phyloP scores from a whole-genome alignment of 2,888 invertebrate genomes.

The Nomada fabriciana region DNA sequence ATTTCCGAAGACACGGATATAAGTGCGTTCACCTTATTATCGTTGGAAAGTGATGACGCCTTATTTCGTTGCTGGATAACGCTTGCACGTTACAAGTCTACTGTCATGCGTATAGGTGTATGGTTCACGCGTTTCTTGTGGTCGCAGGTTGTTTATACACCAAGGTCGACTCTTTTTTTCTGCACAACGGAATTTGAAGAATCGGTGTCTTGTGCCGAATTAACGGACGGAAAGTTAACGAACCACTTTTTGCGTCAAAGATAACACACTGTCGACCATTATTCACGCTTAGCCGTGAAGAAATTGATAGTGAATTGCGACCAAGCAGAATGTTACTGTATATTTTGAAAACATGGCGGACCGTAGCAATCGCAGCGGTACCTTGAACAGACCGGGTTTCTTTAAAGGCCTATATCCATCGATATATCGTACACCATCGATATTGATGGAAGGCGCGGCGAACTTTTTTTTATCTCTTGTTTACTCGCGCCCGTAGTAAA shows the following conservation, averaged over 20 bases:
- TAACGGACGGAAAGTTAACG: neutral
- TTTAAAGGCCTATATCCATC: neutral
- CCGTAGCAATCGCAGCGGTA: neutral
- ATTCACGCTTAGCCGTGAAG: neutral
- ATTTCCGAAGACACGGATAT: slow-evolving; percentile 10
- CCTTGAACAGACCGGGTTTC: neutral
- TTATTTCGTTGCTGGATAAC: slow-evolving; percentile 33
- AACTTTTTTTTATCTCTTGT: neutral
- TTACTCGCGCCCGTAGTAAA: neutral
- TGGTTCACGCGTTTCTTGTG: neutral
- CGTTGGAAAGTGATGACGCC: slow-evolving; percentile 8
- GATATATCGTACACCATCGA: slow-evolving; percentile 10
- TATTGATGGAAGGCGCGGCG: neutral
- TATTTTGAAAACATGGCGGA: neutral
- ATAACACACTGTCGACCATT: neutral
- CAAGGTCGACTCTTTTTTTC: neutral
- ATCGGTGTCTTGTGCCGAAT: slow-evolving; percentile 1
- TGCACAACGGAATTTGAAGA: slow-evolving; percentile 5
- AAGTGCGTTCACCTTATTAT: slow-evolving; percentile 38
- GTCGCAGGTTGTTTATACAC: neutral
- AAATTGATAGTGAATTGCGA: neutral
- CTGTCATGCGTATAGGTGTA: neutral
- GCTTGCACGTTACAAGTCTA: neutral
- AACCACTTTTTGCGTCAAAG: neutral
- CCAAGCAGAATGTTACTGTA: neutral